Base-by-base conservation (phyloP, 2,888 invertebrate species). In the Leucophenga montana region DNA sequence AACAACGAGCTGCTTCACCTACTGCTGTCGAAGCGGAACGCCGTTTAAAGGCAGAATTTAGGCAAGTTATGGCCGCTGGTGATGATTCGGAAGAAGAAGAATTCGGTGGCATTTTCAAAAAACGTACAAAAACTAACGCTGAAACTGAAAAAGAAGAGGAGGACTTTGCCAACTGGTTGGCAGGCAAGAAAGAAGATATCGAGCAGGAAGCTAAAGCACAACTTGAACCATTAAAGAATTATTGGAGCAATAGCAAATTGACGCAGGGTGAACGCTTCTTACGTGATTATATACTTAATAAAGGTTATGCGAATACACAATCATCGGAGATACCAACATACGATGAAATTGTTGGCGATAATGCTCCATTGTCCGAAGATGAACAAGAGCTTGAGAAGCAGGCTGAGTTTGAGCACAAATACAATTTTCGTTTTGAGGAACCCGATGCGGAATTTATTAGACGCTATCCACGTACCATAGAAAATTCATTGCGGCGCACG, bases 401-500 rank as follows among this genome's bases (percentile, higher is more conserved):
- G 88, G 95, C 95, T 75, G 92, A 94, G 88, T 99, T 97, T 89
- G 98, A 99, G 86, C 92, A 95, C 59, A 97, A 98, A 77, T 99
- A 94, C 88, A 98, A 99, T 90, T 98, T 97, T 88, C 92, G 99
- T 74, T 99, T 94, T 88, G 98, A 99, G 88, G 98, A 99, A 88
- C 98, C 97, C 0, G 98, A 98, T 88, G 92, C 94, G 62, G 96
- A 97, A 78, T 97, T 94, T 89, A 94, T 95, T 18, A 97, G 97
- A 90, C 92, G 95, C 11, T 98, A 95, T 90, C 99, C 99, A 0
- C 92, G 99, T 75, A 96, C 95, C 0, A 92, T 99, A 87, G 92
- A 93, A 72, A 92, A 93, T 87, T 95, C 95, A 2, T 89, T 98
- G 74, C 92, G 99, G 5, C 92, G 92, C 39, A 94, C 93, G 72